Conservation (phyloP, 1,140 invertebrate genomes). For the Tetramorium alpestre region DNA sequence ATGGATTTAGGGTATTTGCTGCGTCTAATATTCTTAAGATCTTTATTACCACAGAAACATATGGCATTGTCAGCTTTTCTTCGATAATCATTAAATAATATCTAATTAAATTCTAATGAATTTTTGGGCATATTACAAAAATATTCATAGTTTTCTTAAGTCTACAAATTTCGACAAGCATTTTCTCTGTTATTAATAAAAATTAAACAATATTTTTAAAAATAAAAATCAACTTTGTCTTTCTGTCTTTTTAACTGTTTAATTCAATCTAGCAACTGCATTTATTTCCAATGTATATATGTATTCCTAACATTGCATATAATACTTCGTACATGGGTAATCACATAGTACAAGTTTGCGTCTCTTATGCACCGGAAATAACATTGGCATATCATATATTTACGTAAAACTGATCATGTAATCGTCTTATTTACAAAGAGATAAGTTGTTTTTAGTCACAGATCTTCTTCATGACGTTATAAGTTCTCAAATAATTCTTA, state of each 20-base stretch:
- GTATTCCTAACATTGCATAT: background rate
- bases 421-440: constrained; percentile 2
- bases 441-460: background rate
- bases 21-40: background rate
- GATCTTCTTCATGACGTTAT: background rate
- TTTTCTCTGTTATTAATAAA: background rate
- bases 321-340: background rate
- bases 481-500: background rate
- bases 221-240: background rate
- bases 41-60: background rate
- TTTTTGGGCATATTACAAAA: background rate
- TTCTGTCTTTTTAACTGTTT: background rate
- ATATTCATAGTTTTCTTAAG: background rate
- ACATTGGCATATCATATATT: constrained; percentile 12
- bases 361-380: constrained; percentile 26
- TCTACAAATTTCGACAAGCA: background rate
- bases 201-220: background rate
- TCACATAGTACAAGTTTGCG: background rate
- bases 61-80: background rate
- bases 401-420: background rate
- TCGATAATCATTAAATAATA: background rate
- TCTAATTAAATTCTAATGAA: background rate
- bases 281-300: background rate
- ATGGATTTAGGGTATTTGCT: background rate
- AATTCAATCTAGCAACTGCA: background rate